These are phyloP conservation scores for Nebria ingens DNA, from an alignment of 1,140 invertebrate species.

Conservation along the genomic window DNA sequence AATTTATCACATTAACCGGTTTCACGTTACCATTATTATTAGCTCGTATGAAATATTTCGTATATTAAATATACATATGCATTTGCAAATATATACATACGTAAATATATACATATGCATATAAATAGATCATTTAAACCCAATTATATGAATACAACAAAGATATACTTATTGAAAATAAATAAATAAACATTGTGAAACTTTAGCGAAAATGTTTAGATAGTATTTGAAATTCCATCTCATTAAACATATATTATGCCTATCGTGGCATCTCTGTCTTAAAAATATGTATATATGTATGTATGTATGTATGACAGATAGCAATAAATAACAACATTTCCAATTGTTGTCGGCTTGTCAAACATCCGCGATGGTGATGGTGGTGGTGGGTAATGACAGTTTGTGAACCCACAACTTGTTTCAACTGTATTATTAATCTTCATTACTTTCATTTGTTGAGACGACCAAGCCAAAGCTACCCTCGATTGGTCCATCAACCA, in stretches of 20 bases:
- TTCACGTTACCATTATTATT: too few relatives aligned
- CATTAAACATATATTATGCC: too few relatives aligned
- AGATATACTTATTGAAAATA: background rate
- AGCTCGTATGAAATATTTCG: too few relatives aligned
- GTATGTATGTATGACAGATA: background rate
- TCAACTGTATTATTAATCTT: constrained; percentile 1
- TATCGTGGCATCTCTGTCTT: too few relatives aligned
- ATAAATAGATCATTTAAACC: background rate
- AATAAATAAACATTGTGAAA: background rate
- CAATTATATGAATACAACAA: background rate
- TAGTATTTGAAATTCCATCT: too few relatives aligned
- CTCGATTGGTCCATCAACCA: background rate
- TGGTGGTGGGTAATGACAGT: constrained; percentile 4
- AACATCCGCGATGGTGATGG: too few relatives aligned
- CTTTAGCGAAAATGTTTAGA: background rate
- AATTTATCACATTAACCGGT: too few relatives aligned
- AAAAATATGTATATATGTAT: background rate
- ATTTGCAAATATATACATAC: too few relatives aligned
- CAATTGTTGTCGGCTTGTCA: background rate
- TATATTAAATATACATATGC: too few relatives aligned
- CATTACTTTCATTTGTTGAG: constrained; percentile 1
- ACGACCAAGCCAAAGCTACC: background rate
- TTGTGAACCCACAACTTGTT: background rate
- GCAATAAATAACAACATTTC: constrained; percentile 8
- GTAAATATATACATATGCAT: too few relatives aligned